A percentile compares a stretch with the other conserved stretches of the same genome.
These are phyloP conservation scores for Xestia xanthographa DNA, from an alignment of 2,888 invertebrate genomes.

Conservation along the genomic window DNA sequence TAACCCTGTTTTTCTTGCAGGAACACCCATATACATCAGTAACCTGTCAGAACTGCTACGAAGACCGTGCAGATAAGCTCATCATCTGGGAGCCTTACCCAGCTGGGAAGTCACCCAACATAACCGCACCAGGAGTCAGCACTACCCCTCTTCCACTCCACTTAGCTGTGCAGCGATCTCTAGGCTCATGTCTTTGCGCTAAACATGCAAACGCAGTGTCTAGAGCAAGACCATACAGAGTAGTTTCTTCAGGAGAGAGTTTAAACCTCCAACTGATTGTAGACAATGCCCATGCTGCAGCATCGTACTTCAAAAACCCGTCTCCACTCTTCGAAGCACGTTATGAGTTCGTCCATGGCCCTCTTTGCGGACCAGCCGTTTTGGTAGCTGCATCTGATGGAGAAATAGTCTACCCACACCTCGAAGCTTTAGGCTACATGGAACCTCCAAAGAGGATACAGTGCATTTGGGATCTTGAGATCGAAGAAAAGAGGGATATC, in stretches of 20 bases:
- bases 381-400: conserved; percentile 95
- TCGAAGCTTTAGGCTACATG: conserved; percentile 94
- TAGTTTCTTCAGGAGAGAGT: conserved; percentile 95
- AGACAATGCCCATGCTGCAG: conserved; percentile 95
- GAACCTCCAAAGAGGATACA: conserved; percentile 93
- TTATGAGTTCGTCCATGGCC: conserved; percentile 97
- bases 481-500: conserved; percentile 95
- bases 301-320: conserved; percentile 96
- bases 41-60: conserved; percentile 96
- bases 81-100: conserved; percentile 94
- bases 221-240: conserved; percentile 91
- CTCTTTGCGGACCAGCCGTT: conserved; percentile 96
- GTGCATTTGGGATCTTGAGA: conserved; percentile 95
- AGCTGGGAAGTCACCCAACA: conserved; percentile 77
- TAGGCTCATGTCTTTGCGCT: conserved; percentile 94
- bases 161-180: conserved; percentile 92
- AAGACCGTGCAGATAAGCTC: conserved; percentile 96
- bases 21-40: conserved; percentile 95
- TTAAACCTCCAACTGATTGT: conserved; percentile 95
- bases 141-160: conserved; percentile 90
- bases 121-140: conserved; percentile 77
- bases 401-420: conserved; percentile 96
- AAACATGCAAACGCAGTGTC: conserved; percentile 91
- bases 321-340: conserved; percentile 96
- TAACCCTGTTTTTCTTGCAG: conserved; percentile 76